phyloP scores from a whole-genome alignment of 2,888 invertebrate species.

The Dolichomitus sp. region DNA sequence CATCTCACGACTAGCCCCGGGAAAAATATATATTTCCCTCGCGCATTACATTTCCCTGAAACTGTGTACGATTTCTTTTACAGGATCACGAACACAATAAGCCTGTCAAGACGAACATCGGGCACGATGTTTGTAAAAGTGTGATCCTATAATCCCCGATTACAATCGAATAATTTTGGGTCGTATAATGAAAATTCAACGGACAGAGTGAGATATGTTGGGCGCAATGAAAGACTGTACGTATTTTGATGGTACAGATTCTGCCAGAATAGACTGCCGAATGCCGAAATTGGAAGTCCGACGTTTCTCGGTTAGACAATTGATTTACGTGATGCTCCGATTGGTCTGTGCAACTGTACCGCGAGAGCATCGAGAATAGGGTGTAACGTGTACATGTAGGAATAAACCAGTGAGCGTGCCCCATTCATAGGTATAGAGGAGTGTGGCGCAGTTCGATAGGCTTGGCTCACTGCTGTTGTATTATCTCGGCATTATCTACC shows the following conservation, averaged over 20 bases:
- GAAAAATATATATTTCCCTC: conserved; percentile 63
- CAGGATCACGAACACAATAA: background rate
- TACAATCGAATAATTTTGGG: background rate
- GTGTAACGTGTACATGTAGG: conserved; percentile 4
- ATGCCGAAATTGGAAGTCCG: conserved; percentile 28
- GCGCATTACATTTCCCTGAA: conserved; percentile 38
- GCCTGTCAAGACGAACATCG: background rate
- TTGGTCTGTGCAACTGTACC: conserved; percentile 16
- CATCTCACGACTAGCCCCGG: conserved; percentile 25
- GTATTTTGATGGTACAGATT: conserved; percentile 20
- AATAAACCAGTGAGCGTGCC: conserved; percentile 16
- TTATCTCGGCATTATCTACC: conserved; percentile 57
- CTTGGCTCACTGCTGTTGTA: conserved; percentile 25
- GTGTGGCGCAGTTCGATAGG: conserved; percentile 24
- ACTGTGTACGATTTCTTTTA: conserved; percentile 7
- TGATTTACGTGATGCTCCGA: conserved; percentile 54
- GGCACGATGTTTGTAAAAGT: background rate
- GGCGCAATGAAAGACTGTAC: conserved; percentile 9
- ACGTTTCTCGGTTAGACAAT: conserved; percentile 49
- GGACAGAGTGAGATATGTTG: background rate
- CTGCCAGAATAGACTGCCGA: conserved; percentile 4
- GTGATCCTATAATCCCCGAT: background rate
- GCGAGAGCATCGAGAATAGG: background rate
- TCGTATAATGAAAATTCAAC: background rate
- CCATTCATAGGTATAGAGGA: background rate